Evolutionary conservation across 2,888 invertebrate genomes (phyloP).

Genomic region (Ochropleura plecta): DNA sequence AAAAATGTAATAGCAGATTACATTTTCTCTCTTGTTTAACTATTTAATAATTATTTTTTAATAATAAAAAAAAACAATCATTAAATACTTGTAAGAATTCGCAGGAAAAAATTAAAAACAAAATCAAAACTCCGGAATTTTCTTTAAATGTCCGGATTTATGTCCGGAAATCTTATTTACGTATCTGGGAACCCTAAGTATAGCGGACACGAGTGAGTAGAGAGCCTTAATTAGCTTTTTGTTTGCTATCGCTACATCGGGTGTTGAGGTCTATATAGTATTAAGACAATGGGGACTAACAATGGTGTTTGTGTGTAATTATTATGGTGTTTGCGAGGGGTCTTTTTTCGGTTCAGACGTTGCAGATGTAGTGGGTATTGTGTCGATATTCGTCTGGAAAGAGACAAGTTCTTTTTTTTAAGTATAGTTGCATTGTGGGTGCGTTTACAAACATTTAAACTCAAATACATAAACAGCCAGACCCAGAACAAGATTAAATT

Average conservation of each 20-base stretch:
- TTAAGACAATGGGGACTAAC: slow-evolving; percentile 48
- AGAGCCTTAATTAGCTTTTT: slow-evolving; percentile 72
- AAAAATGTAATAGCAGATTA: too few species aligned
- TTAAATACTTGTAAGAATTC: neutral
- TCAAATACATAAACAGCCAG: too few species aligned
- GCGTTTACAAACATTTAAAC: too few species aligned
- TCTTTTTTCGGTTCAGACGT: slow-evolving; percentile 33
- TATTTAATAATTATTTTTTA: too few species aligned
- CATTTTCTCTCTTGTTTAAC: too few species aligned
- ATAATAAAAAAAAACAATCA: too few species aligned
- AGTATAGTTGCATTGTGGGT: too few species aligned
- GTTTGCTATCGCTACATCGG: slow-evolving; percentile 62
- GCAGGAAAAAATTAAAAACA: neutral
- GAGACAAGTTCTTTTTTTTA: neutral
- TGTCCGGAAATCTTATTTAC: neutral
- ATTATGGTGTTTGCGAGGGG: slow-evolving; percentile 30
- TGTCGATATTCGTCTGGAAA: neutral
- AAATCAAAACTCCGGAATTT: neutral
- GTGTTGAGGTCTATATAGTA: slow-evolving; percentile 71
- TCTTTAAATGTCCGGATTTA: too few species aligned
- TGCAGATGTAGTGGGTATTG: slow-evolving; percentile 1
- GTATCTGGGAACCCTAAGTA: slow-evolving; percentile 14
- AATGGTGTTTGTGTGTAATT: slow-evolving; percentile 38
- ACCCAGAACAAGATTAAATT: too few species aligned
- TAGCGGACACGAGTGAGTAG: slow-evolving; percentile 63